These are phyloP conservation scores for Thera obeliscata DNA, from an alignment of 2,888 invertebrate species.

Conservation along the genomic window DNA sequence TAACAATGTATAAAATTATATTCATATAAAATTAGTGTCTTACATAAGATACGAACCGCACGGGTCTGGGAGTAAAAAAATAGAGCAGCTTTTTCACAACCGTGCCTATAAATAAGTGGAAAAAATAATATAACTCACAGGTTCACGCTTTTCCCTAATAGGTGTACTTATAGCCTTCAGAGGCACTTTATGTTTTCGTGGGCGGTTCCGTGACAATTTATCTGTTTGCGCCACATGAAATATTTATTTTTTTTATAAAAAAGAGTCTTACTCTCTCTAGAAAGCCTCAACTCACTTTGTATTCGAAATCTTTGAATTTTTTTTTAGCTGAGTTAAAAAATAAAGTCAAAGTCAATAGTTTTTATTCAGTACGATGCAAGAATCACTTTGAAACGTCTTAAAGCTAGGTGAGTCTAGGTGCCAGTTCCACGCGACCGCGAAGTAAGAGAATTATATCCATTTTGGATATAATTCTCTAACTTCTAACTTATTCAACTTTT, in stretches of 20 bases:
- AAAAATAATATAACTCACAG: conserved; percentile 1
- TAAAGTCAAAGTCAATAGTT: too few species aligned
- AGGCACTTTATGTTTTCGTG: conserved; percentile 7
- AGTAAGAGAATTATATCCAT: too few species aligned
- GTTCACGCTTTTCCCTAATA: conserved; percentile 12
- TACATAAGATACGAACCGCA: too few species aligned
- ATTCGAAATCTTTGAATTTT: conserved; percentile 56
- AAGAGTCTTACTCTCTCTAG: conserved; percentile 29
- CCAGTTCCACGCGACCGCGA: too few species aligned
- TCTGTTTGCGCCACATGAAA: conserved; percentile 24
- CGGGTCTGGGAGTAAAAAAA: too few species aligned
- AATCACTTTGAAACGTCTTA: too few species aligned
- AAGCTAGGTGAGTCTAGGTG: too few species aligned
- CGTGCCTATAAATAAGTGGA: not conserved
- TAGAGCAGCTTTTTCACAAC: not conserved
- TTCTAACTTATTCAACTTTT: conserved; percentile 27
- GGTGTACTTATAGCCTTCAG: conserved; percentile 8
- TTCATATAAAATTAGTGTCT: too few species aligned
- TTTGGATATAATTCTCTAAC: conserved; percentile 34
- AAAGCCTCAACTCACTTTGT: conserved; percentile 50
- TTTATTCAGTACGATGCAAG: too few species aligned
- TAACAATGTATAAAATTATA: too few species aligned
- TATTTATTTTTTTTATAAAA: conserved; percentile 25
- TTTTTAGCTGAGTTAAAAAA: conserved; percentile 33
- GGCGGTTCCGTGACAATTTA: conserved; percentile 26